Percentiles rank a stretch among this genome's conserved stretches.
phyloP scores from a whole-genome alignment of 2,797 vertebrate genomes.

The Ceryle rudis region DNA sequence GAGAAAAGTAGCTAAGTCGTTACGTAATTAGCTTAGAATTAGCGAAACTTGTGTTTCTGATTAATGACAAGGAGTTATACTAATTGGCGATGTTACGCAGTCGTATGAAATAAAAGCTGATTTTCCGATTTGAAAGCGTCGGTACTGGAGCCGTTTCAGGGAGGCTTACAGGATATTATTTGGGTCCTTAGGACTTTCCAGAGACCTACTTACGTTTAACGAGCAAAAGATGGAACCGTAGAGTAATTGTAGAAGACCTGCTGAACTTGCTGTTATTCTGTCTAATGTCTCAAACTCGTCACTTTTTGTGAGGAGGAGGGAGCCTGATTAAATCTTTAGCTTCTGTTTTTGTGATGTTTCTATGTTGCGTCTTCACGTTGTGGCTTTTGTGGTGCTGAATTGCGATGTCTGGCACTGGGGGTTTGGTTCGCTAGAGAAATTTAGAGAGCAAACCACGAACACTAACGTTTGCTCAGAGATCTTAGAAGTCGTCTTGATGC shows the following conservation, averaged over 20 bases:
- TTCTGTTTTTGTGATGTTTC: background rate
- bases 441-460: accelerated
- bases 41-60: background rate
- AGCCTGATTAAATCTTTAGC: background rate
- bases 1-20: background rate
- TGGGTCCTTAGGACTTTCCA: background rate
- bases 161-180: background rate
- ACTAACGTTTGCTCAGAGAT: background rate
- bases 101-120: slow-evolving; percentile 5
- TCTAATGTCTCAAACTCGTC: background rate
- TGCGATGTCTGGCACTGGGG: accelerated
- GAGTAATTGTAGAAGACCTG: background rate
- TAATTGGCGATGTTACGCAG: background rate
- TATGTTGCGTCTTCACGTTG: accelerated
- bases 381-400: background rate
- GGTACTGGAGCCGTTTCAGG: background rate
- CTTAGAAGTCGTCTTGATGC: background rate
- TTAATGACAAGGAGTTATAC: background rate
- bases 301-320: background rate
- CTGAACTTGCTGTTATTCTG: accelerated
- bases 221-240: background rate
- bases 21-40: slow-evolving; percentile 10
- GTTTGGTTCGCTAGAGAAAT: background rate
- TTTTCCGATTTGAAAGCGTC: background rate
- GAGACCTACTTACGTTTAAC: background rate